Percentiles rank a stretch among this genome's conserved stretches.
These are phyloP conservation scores for Muscicapa adusta DNA, from an alignment of 2,113 vertebrate species.

Conservation along the genomic window DNA sequence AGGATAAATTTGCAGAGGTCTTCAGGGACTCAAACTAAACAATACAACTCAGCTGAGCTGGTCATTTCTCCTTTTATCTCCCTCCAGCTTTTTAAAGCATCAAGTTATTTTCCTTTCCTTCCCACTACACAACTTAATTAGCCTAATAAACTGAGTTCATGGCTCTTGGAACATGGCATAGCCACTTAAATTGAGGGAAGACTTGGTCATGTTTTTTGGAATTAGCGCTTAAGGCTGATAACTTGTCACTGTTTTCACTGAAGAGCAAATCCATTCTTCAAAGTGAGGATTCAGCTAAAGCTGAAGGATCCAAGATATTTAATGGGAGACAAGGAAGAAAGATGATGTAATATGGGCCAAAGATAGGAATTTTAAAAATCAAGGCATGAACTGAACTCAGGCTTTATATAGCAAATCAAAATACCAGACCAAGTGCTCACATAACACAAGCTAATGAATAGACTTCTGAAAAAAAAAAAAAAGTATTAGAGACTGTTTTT, in stretches of 20 bases:
- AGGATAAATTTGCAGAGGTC: not conserved
- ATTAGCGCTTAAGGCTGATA: not conserved
- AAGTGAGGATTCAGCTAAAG: not conserved
- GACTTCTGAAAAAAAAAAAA: not conserved
- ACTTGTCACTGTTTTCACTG: not conserved
- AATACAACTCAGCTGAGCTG: not conserved
- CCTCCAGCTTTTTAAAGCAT: not conserved
- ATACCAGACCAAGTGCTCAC: not conserved
- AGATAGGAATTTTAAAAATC: not conserved
- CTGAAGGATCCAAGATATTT: not conserved
- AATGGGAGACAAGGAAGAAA: not conserved
- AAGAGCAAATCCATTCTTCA: not conserved
- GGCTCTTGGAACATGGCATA: not conserved
- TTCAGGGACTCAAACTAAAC: constrained; percentile 21
- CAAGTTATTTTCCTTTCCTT: not conserved
- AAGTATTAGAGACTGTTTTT: not conserved
- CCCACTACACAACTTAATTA: not conserved
- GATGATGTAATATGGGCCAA: not conserved
- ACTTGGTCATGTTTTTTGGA: not conserved
- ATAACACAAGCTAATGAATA: not conserved
- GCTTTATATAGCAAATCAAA: not conserved
- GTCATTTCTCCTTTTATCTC: constrained; percentile 16
- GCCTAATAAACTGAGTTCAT: not conserved
- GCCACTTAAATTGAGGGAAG: not conserved
- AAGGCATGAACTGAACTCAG: not conserved